Evolutionary conservation across 2,888 invertebrate genomes (phyloP).

Genomic region (Drosophila austrosaltans): DNA sequence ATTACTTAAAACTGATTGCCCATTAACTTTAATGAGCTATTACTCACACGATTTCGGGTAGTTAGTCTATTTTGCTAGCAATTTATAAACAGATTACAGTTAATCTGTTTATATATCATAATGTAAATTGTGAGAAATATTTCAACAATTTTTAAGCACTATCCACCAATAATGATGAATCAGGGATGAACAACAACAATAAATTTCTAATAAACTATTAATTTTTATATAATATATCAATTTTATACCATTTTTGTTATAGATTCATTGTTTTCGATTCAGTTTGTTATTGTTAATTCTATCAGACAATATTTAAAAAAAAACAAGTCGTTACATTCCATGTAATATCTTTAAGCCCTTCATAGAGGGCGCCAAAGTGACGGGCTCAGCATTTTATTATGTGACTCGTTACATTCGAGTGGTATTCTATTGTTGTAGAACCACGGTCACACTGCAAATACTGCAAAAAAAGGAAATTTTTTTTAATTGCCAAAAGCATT

Average conservation of each 20-base stretch:
- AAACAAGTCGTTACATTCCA: not conserved
- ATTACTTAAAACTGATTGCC: not conserved
- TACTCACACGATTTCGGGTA: not conserved
- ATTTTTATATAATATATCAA: too few species aligned
- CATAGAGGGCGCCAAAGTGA: not conserved
- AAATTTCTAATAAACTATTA: too few species aligned
- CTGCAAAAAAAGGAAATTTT: not conserved
- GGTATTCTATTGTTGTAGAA: not conserved
- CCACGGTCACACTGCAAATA: constrained; percentile 1
- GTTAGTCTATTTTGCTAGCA: not conserved
- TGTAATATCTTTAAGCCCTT: not conserved
- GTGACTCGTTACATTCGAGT: not conserved
- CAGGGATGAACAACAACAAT: too few species aligned
- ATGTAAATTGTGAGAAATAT: not conserved
- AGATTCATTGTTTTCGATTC: too few species aligned
- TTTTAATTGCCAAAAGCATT: constrained; percentile 4
- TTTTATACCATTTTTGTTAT: too few species aligned
- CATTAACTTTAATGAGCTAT: not conserved
- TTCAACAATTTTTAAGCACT: too few species aligned
- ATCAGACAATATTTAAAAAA: too few species aligned
- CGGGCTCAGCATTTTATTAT: not conserved
- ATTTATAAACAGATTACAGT: not conserved
- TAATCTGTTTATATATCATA: not conserved
- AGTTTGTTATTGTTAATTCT: too few species aligned
- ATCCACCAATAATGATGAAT: too few species aligned